phyloP scores from a whole-genome alignment of 2,113 vertebrate species.

The Ovis canadensis region DNA sequence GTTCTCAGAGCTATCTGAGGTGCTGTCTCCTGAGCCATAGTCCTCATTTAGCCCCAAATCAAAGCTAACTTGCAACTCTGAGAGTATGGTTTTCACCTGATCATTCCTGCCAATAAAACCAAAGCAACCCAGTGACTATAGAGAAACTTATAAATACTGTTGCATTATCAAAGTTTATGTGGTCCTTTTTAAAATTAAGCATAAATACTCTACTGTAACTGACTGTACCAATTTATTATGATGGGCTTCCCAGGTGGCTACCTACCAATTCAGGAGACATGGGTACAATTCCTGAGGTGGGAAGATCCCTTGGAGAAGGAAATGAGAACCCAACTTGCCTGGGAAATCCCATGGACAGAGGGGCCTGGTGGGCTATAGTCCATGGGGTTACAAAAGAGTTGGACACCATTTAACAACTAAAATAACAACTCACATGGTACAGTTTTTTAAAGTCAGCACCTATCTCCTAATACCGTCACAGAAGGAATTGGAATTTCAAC shows the following conservation, averaged over 20 bases:
- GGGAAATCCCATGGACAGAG: not conserved
- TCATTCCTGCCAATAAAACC: not conserved
- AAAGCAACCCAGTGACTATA: not conserved
- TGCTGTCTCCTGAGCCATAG: not conserved
- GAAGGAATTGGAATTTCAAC: not conserved
- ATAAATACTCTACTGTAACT: not conserved
- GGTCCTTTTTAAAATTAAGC: not conserved
- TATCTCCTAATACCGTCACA: not conserved
- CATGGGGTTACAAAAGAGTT: not conserved
- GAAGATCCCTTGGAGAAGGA: not conserved
- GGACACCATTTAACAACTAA: not conserved
- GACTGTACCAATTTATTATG: not conserved
- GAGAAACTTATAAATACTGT: not conserved
- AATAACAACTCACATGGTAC: not conserved
- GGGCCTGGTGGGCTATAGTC: not conserved
- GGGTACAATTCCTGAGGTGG: not conserved
- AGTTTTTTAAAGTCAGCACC: not conserved
- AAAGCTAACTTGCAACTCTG: not conserved
- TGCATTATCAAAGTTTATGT: not conserved
- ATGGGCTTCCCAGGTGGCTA: not conserved
- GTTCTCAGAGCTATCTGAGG: not conserved
- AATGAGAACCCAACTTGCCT: not conserved
- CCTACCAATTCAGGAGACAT: not conserved
- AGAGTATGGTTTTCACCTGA: not conserved
- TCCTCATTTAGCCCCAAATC: not conserved